Conservation (phyloP, 2,113 vertebrate genomes). For the Callopanchax toddi region DNA sequence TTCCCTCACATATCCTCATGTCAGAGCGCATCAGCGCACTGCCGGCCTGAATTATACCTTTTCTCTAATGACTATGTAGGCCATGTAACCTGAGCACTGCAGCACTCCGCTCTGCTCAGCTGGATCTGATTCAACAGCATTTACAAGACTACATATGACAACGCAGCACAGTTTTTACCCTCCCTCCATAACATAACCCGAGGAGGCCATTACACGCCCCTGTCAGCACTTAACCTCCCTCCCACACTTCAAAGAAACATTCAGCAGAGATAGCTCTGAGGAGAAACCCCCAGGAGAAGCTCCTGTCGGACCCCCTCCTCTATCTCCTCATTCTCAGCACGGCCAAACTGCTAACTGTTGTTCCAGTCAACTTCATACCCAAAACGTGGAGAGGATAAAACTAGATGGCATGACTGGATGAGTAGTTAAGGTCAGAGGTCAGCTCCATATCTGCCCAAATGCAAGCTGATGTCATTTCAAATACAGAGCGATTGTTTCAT, state of each 20-base stretch:
- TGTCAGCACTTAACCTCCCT: slow-evolving; percentile 62
- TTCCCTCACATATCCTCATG: slow-evolving; percentile 35
- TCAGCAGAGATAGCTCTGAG: slow-evolving; percentile 37
- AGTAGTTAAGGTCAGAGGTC: slow-evolving; percentile 42
- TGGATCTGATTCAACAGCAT: slow-evolving; percentile 48
- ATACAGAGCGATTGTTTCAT: too few relatives aligned
- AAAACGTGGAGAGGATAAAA: slow-evolving; percentile 6
- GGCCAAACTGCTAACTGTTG: slow-evolving; percentile 31
- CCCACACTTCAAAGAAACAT: slow-evolving; percentile 56
- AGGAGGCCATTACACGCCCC: slow-evolving; percentile 45
- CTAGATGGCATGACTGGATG: slow-evolving; percentile 15
- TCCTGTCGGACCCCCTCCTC: slow-evolving; percentile 39
- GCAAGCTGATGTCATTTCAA: too few relatives aligned
- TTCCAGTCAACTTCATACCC: slow-evolving; percentile 18
- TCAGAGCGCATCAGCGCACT: slow-evolving; percentile 34
- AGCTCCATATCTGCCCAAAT: slow-evolving; percentile 12
- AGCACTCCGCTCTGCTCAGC: slow-evolving; percentile 36
- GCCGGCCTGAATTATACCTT: slow-evolving; percentile 20
- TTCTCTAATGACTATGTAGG: slow-evolving; percentile 38
- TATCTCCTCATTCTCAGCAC: slow-evolving; percentile 10
- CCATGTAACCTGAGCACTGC: slow-evolving; percentile 46
- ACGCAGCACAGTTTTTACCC: slow-evolving; percentile 19
- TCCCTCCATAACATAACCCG: slow-evolving; percentile 39
- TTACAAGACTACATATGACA: slow-evolving; percentile 55
- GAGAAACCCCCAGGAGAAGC: slow-evolving; percentile 34